Conservation (phyloP, 2,888 invertebrate genomes). For the Apodemia hepburni region DNA sequence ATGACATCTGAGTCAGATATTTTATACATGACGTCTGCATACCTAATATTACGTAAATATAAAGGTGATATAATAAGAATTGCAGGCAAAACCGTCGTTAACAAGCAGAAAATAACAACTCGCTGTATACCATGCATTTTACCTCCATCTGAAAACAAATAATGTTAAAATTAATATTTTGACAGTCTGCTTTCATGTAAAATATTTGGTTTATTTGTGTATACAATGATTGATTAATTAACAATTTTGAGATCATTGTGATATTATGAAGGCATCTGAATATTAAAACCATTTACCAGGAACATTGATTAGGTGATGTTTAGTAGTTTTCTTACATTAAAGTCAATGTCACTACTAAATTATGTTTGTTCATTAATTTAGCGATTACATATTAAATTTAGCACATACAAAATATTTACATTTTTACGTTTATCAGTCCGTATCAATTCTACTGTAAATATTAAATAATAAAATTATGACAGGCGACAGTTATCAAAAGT, state of each 20-base stretch:
- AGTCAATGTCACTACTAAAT: constrained; percentile 5
- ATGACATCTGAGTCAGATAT: constrained; percentile 92
- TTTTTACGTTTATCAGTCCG: constrained; percentile 6
- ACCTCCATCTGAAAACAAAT: constrained; percentile 77
- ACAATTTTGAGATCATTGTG: no score
- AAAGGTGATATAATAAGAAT: constrained; percentile 88
- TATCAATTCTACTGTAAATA: not conserved
- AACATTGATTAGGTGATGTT: constrained; percentile 2
- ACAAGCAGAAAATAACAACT: constrained; percentile 87
- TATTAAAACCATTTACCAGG: not conserved
- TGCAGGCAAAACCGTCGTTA: constrained; percentile 88
- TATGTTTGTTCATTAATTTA: constrained; percentile 9
- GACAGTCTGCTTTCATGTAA: not conserved
- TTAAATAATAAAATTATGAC: constrained; percentile 3
- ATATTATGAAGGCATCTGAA: not conserved
- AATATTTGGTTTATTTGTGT: not conserved
- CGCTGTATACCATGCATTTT: constrained; percentile 91
- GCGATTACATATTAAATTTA: not conserved
- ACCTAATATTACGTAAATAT: constrained; percentile 87
- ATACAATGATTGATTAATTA: not conserved
- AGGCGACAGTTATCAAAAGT: not conserved
- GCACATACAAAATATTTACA: constrained; percentile 6
- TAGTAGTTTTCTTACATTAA: not conserved
- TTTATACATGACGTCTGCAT: constrained; percentile 88
- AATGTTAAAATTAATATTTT: no score